Conservation (phyloP, 2,113 vertebrate genomes). For the Paradisaea rubra region DNA sequence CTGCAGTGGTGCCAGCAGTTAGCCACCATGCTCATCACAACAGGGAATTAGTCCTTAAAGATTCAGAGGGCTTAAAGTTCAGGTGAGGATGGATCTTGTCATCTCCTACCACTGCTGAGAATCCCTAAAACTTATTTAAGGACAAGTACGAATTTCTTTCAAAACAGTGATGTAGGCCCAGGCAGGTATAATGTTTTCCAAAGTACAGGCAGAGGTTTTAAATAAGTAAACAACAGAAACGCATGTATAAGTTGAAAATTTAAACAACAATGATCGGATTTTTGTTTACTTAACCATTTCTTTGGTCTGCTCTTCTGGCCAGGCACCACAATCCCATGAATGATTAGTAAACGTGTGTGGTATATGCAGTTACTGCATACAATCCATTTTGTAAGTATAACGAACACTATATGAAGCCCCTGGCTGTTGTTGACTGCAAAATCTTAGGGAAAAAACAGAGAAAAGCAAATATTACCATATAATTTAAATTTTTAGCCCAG, state of each 20-base stretch:
- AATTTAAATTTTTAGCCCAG: not conserved
- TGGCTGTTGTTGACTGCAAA: not conserved
- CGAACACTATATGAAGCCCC: not conserved
- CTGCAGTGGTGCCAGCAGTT: accelerated
- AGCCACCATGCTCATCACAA: not conserved
- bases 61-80: not conserved
- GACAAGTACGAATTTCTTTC: not conserved
- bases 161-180: not conserved
- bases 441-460: not conserved
- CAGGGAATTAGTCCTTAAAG: not conserved
- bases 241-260: not conserved
- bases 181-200: not conserved
- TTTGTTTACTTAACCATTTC: not conserved
- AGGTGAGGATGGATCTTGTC: not conserved
- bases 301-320: not conserved
- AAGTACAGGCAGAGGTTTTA: not conserved
- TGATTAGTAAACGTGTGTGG: not conserved
- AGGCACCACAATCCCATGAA: not conserved
- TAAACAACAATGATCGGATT: not conserved
- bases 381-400: not conserved
- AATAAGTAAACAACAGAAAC: not conserved
- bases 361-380: not conserved
- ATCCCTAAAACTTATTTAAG: not conserved
- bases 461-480: not conserved
- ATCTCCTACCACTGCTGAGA: not conserved